Evolutionary conservation across 1,140 invertebrate genomes (phyloP).

Genomic region (Heliconius himera): DNA sequence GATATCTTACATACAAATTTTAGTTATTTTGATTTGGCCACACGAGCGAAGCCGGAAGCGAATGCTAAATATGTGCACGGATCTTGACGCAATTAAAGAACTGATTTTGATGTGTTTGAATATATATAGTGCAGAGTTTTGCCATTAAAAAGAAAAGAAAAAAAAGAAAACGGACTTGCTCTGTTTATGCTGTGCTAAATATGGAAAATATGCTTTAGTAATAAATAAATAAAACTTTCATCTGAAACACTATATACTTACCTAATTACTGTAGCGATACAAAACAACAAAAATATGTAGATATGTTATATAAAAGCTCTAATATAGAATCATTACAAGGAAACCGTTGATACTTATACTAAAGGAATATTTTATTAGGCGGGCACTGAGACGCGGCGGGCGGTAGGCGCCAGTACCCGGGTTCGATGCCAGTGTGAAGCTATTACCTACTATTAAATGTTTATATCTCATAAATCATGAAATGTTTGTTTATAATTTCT

Average conservation of each 20-base stretch:
- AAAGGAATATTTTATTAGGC: conserved; percentile 24
- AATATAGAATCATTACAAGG: conserved; percentile 25
- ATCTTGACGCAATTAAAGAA: too few relatives aligned
- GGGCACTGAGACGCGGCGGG: conserved; percentile 50
- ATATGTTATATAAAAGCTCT: neutral
- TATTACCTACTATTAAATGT: conserved; percentile 19
- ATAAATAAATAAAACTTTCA: too few relatives aligned
- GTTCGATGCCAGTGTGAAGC: conserved; percentile 25
- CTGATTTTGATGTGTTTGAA: too few relatives aligned
- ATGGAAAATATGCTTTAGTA: too few relatives aligned
- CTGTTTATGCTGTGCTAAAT: too few relatives aligned
- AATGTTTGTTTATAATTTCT: conserved; percentile 11
- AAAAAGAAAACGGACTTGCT: too few relatives aligned
- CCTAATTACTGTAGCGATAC: neutral
- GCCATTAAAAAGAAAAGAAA: too few relatives aligned
- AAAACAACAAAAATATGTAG: neutral
- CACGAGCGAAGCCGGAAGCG: too few relatives aligned
- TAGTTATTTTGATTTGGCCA: too few relatives aligned
- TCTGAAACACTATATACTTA: neutral
- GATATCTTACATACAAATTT: too few relatives aligned
- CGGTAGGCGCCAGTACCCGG: conserved; percentile 58
- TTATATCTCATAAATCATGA: conserved; percentile 18
- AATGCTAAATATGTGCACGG: too few relatives aligned
- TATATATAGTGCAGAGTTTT: too few relatives aligned
- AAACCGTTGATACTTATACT: conserved; percentile 7